Percentiles rank a stretch among this genome's conserved stretches.
These are phyloP conservation scores for Pongo abelii DNA, from an alignment of 2,113 vertebrate genomes.

Conservation along the genomic window DNA sequence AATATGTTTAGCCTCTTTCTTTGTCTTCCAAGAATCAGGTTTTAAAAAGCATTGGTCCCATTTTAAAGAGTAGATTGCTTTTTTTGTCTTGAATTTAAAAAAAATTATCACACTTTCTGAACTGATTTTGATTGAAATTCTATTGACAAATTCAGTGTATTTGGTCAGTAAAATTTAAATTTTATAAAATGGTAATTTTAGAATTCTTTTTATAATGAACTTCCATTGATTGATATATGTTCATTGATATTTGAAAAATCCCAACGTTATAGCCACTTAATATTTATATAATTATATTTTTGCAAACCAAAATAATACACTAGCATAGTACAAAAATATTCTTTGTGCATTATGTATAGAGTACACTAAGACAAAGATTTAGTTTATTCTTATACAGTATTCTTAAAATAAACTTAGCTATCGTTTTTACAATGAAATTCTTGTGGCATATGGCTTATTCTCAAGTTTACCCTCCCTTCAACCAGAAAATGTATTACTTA, in stretches of 20 bases:
- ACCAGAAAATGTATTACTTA: slow-evolving; percentile 27
- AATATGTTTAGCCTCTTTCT: neutral
- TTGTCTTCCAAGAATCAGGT: neutral
- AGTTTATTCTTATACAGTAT: slow-evolving; percentile 20
- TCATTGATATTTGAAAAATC: neutral
- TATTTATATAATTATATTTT: neutral
- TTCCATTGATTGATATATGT: neutral
- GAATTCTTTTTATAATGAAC: neutral
- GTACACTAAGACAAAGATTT: neutral
- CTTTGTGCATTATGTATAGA: neutral
- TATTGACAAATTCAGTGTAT: neutral
- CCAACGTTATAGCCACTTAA: neutral
- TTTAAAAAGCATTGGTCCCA: neutral
- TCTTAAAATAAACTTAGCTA: slow-evolving; percentile 36
- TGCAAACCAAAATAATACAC: neutral
- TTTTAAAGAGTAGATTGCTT: neutral
- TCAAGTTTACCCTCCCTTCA: neutral
- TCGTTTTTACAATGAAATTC: slow-evolving; percentile 50
- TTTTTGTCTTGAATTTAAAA: neutral
- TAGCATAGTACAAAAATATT: neutral
- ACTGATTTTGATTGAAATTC: neutral
- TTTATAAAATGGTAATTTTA: neutral
- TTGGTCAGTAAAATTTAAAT: neutral
- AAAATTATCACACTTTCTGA: neutral
- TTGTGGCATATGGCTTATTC: slow-evolving; percentile 39